phyloP scores from a whole-genome alignment of 2,797 vertebrate genomes.

The Lithobates sylvaticus region DNA sequence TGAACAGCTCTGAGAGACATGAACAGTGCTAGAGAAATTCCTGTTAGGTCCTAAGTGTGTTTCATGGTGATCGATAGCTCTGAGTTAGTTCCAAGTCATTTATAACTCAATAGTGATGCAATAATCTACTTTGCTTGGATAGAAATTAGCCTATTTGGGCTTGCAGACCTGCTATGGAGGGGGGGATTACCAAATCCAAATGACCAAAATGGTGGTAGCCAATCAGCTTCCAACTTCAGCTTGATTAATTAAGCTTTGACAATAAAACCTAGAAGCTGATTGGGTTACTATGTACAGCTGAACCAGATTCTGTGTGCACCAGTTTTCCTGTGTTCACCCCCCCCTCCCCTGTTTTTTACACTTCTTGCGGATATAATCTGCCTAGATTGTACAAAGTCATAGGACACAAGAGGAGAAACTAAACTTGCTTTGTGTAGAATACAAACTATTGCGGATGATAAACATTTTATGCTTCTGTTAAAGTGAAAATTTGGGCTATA shows the following conservation, averaged over 20 bases:
- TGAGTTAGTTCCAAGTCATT: constrained; percentile 37
- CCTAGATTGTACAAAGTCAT: neutral
- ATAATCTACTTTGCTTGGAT: constrained; percentile 40
- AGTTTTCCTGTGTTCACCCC: too few species aligned
- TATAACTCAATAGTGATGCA: constrained; percentile 28
- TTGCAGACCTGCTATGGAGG: neutral
- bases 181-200: too few species aligned
- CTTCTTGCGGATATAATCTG: neutral
- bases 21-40: neutral
- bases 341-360: neutral
- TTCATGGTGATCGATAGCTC: constrained; percentile 27
- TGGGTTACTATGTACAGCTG: too few species aligned
- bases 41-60: constrained; percentile 25
- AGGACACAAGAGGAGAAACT: too few species aligned
- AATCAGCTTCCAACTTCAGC: too few species aligned
- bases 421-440: neutral
- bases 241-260: too few species aligned
- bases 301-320: too few species aligned
- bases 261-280: too few species aligned
- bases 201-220: too few species aligned
- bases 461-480: too few species aligned
- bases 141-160: constrained; percentile 18
- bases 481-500: too few species aligned
- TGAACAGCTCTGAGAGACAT: neutral
- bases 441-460: neutral